A percentile compares a stretch with the other conserved stretches of the same genome.
Evolutionary conservation across 2,888 invertebrate species (phyloP).

Genomic region (Creontiades dilutus): DNA sequence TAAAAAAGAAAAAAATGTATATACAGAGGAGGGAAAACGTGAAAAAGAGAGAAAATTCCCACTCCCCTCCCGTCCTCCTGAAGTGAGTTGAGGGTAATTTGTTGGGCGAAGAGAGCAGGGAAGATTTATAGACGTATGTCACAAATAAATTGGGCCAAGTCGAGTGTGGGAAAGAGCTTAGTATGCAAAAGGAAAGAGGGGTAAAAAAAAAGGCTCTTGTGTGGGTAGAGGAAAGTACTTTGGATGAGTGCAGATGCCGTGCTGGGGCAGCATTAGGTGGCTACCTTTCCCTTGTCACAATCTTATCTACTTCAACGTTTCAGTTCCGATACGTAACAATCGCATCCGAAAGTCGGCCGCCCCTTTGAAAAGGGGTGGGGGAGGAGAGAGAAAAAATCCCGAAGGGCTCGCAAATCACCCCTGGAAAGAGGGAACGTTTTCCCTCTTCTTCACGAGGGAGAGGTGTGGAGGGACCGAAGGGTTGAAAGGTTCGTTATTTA

Average conservation of each 20-base stretch:
- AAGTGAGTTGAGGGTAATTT: slow-evolving; percentile 62
- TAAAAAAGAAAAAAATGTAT: neutral
- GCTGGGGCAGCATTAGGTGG: slow-evolving; percentile 49
- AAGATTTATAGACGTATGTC: slow-evolving; percentile 68
- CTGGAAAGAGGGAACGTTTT: neutral
- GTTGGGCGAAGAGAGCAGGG: slow-evolving; percentile 41
- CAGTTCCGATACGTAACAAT: slow-evolving; percentile 51
- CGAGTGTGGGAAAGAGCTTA: slow-evolving; percentile 59
- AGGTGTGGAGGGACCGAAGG: neutral
- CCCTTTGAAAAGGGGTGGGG: neutral
- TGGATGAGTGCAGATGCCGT: slow-evolving; percentile 37
- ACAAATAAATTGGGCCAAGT: slow-evolving; percentile 70
- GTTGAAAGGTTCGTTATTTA: slow-evolving; percentile 26
- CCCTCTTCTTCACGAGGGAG: neutral
- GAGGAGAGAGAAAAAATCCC: neutral
- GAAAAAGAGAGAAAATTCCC: slow-evolving; percentile 25
- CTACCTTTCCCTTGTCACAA: slow-evolving; percentile 41
- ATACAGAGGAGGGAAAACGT: slow-evolving; percentile 44
- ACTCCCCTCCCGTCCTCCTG: neutral
- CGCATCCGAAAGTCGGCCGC: neutral
- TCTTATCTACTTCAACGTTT: slow-evolving; percentile 57
- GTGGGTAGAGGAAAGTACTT: slow-evolving; percentile 44
- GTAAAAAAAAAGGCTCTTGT: neutral
- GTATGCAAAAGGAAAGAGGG: slow-evolving; percentile 51
- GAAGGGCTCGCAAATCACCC: neutral